Percentiles rank a stretch among this genome's conserved stretches.
phyloP scores from a whole-genome alignment of 2,113 vertebrate genomes.

The Furnarius figulus region DNA sequence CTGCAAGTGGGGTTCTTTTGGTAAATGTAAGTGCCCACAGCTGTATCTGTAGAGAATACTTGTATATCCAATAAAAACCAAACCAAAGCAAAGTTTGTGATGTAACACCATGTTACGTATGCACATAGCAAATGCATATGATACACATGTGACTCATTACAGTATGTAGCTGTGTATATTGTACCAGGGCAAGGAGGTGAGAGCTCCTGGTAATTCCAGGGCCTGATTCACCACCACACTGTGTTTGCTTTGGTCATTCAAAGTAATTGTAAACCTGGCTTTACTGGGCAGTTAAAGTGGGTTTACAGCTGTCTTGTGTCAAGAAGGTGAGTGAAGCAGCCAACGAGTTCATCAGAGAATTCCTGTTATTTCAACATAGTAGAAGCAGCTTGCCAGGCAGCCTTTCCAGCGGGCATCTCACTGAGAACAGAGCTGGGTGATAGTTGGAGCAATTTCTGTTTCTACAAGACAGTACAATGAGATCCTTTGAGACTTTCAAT shows the following conservation, averaged over 20 bases:
- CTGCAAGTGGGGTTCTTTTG: background rate
- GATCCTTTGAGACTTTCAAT: background rate
- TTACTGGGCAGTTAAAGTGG: background rate
- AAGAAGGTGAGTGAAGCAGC: background rate
- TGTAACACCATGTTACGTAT: background rate
- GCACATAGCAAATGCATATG: background rate
- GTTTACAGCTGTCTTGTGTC: slow-evolving; percentile 3
- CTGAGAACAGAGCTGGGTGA: background rate
- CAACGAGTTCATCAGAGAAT: background rate
- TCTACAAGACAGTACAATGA: background rate
- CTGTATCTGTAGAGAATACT: background rate
- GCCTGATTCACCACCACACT: background rate
- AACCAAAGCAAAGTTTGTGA: background rate
- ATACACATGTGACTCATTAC: background rate
- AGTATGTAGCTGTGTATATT: background rate
- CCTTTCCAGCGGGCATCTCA: background rate
- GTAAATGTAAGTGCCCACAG: background rate
- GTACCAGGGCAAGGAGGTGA: background rate
- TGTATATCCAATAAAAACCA: background rate
- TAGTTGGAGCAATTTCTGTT: background rate
- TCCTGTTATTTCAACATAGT: background rate
- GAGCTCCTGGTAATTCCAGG: background rate
- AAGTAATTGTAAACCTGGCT: background rate
- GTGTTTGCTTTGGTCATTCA: background rate
- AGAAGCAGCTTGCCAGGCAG: background rate